Percentiles rank a stretch among this genome's conserved stretches.
phyloP scores from a whole-genome alignment of 2,113 vertebrate genomes.

The Bettongia penicillata region DNA sequence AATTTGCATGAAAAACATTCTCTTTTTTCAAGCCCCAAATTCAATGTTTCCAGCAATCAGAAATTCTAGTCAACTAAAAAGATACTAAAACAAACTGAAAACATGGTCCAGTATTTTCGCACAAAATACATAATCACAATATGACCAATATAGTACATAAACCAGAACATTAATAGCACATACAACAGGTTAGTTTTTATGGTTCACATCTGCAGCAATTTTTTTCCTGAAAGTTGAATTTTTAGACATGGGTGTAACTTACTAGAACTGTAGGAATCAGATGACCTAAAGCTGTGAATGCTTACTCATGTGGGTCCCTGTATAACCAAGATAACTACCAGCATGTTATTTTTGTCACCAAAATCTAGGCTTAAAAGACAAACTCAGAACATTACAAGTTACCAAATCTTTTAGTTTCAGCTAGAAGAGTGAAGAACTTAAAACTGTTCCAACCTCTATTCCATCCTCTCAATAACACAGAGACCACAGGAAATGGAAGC shows the following conservation, averaged over 20 bases:
- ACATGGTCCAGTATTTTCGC: slow-evolving; percentile 1
- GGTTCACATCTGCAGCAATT: slow-evolving; percentile 46
- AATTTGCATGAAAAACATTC: neutral
- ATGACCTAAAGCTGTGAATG: slow-evolving; percentile 53
- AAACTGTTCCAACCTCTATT: slow-evolving; percentile 54
- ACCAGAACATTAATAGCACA: slow-evolving; percentile 23
- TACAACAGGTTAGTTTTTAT: slow-evolving; percentile 39
- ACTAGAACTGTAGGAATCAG: slow-evolving; percentile 43
- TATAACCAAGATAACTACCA: slow-evolving; percentile 63
- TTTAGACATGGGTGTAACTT: slow-evolving; percentile 18
- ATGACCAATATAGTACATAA: slow-evolving; percentile 30
- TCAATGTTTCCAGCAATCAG: slow-evolving; percentile 35
- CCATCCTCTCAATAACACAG: slow-evolving; percentile 67
- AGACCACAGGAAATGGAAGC: slow-evolving; percentile 59
- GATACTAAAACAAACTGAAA: slow-evolving; percentile 26
- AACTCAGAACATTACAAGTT: slow-evolving; percentile 21
- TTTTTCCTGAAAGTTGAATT: slow-evolving; percentile 43
- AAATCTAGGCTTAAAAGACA: slow-evolving; percentile 64
- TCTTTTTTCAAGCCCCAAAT: neutral
- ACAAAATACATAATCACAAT: slow-evolving; percentile 18
- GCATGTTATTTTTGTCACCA: slow-evolving; percentile 60
- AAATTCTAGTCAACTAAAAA: slow-evolving; percentile 34
- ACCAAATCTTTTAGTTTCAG: slow-evolving; percentile 38
- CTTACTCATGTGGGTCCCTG: slow-evolving; percentile 63
- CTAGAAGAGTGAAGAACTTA: neutral